These are phyloP conservation scores for Helicorthomorpha holstii DNA, from an alignment of 1,140 invertebrate genomes.

Conservation along the genomic window DNA sequence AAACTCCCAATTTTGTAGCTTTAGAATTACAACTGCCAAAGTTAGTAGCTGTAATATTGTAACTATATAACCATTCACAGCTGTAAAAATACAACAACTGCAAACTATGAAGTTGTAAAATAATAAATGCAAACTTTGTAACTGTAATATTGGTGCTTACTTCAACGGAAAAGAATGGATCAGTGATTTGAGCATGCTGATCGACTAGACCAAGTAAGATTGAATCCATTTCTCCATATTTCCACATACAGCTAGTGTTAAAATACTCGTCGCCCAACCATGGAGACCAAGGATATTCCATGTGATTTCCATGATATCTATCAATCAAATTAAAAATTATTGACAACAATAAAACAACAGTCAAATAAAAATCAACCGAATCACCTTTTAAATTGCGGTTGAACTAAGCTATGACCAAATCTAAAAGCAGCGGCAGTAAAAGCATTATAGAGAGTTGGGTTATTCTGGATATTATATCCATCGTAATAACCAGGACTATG, in stretches of 20 bases:
- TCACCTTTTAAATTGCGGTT: conserved; percentile 33
- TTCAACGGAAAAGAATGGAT: conserved; percentile 16
- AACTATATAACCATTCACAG: too few relatives aligned
- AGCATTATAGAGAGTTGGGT: conserved; percentile 35
- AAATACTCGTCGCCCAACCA: conserved; percentile 5
- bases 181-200: conserved; percentile 17
- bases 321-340: conserved; percentile 1
- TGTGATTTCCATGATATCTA: not conserved
- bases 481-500: conserved; percentile 18
- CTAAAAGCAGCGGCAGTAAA: conserved; percentile 43
- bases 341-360: too few relatives aligned
- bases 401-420: conserved; percentile 39
- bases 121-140: too few relatives aligned
- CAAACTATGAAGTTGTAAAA: too few relatives aligned
- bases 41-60: too few relatives aligned
- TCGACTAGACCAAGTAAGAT: conserved; percentile 19
- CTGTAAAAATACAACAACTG: too few relatives aligned
- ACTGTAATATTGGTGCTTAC: too few relatives aligned
- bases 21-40: too few relatives aligned
- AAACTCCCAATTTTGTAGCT: too few relatives aligned
- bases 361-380: too few relatives aligned
- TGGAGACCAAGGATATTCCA: not conserved
- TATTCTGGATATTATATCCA: conserved; percentile 32
- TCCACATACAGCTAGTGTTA: not conserved
- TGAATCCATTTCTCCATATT: conserved; percentile 12